These are phyloP conservation scores for Eilema griseolum DNA, from an alignment of 2,888 invertebrate genomes.

Conservation along the genomic window DNA sequence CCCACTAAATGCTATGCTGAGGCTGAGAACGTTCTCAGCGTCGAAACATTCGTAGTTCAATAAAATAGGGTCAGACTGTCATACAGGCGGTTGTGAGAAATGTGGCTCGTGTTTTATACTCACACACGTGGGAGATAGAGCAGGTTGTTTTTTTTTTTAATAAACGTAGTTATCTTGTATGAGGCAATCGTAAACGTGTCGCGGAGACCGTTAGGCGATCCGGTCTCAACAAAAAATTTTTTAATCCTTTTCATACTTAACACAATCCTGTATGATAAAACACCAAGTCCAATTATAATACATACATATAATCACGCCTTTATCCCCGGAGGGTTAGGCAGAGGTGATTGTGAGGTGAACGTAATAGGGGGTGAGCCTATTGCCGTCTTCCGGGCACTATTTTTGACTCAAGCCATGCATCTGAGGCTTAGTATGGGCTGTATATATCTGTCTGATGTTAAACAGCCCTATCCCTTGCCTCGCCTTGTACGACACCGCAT, in stretches of 20 bases:
- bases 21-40: conserved; percentile 68
- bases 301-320: too few relatives aligned
- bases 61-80: conserved; percentile 70
- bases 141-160: conserved; percentile 45
- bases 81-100: conserved; percentile 54
- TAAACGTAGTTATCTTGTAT: conserved; percentile 29
- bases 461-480: too few relatives aligned
- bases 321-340: too few relatives aligned
- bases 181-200: conserved; percentile 40
- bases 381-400: too few relatives aligned
- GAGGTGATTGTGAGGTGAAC: too few relatives aligned
- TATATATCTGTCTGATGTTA: too few relatives aligned
- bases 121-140: conserved; percentile 51
- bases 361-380: too few relatives aligned
- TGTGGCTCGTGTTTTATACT: conserved; percentile 44
- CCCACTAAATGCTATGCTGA: conserved; percentile 64
- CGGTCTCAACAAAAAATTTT: background rate
- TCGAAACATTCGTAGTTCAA: conserved; percentile 60
- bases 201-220: conserved; percentile 22
- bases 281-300: background rate
- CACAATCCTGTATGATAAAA: background rate
- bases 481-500: too few relatives aligned
- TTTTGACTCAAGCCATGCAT: too few relatives aligned
- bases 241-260: background rate
- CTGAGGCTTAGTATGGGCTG: too few relatives aligned